phyloP scores from a whole-genome alignment of 2,113 vertebrate genomes.

The Callipepla californica region DNA sequence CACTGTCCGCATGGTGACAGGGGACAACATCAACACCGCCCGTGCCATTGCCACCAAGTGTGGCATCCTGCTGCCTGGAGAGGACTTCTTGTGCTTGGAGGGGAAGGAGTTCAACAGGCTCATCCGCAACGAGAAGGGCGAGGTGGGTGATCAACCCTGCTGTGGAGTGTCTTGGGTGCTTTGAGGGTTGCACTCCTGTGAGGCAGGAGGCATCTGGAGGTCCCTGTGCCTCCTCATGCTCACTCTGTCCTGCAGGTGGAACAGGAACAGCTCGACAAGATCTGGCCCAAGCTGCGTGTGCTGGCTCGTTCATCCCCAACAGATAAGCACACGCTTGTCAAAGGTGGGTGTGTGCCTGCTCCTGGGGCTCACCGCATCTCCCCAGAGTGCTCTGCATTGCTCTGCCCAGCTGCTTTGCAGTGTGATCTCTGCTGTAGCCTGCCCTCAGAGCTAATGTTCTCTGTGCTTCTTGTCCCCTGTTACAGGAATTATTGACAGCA shows the following conservation, averaged over 20 bases:
- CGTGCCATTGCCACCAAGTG: slow-evolving; percentile 97
- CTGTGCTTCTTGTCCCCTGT: fast-evolving
- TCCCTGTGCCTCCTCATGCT: not conserved
- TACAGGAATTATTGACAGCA: slow-evolving; percentile 98
- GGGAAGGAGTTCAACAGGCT: slow-evolving; percentile 96
- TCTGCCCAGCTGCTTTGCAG: fast-evolving
- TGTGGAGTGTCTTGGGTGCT: fast-evolving
- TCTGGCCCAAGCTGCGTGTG: slow-evolving; percentile 96
- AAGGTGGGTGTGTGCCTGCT: slow-evolving; percentile 82
- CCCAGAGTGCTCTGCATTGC: fast-evolving
- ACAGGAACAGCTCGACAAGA: slow-evolving; percentile 95
- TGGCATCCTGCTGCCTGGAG: slow-evolving; percentile 90
- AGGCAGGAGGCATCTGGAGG: not conserved
- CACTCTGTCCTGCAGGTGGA: slow-evolving; percentile 83
- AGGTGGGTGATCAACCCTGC: slow-evolving; percentile 78
- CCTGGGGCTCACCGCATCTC: not conserved
- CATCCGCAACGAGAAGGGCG: slow-evolving; percentile 96
- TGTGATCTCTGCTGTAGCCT: fast-evolving
- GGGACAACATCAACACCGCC: slow-evolving; percentile 98
- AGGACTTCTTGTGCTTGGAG: slow-evolving; percentile 94
- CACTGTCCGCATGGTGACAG: slow-evolving; percentile 97
- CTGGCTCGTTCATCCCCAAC: slow-evolving; percentile 95
- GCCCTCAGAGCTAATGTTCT: not conserved
- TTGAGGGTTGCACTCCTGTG: fast-evolving
- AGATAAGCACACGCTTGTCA: slow-evolving; percentile 97